Evolutionary conservation across 2,888 invertebrate genomes (phyloP).

Genomic region (Zele albiditarsus): DNA sequence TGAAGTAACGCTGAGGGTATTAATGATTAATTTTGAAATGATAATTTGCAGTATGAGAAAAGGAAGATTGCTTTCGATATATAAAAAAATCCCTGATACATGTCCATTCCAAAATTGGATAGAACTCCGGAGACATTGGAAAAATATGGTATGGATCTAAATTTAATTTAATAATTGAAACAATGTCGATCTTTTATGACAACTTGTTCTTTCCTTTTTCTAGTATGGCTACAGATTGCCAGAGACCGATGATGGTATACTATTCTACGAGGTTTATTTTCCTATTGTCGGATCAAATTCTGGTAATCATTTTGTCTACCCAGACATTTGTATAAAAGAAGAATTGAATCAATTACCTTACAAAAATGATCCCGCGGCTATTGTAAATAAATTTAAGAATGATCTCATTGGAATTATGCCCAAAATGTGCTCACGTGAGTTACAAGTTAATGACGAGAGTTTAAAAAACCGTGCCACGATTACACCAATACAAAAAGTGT

Average conservation of each 20-base stretch:
- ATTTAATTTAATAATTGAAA: background rate
- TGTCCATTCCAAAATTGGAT: conserved; percentile 62
- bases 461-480: background rate
- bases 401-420: conserved; percentile 52
- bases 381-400: conserved; percentile 51
- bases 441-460: conserved; percentile 42
- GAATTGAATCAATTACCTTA: conserved; percentile 48
- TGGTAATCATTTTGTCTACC: conserved; percentile 58
- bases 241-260: conserved; percentile 54
- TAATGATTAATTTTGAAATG: background rate
- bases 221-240: conserved; percentile 69
- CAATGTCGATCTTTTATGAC: background rate
- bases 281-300: conserved; percentile 46
- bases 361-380: conserved; percentile 36
- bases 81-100: conserved; percentile 59
- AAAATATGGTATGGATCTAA: conserved; percentile 65
- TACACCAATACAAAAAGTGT: background rate
- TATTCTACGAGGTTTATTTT: conserved; percentile 65
- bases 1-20: conserved; percentile 25
- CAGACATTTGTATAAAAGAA: conserved; percentile 59
- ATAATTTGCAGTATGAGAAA: conserved; percentile 58
- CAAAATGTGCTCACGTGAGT: conserved; percentile 50
- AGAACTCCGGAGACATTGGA: conserved; percentile 67
- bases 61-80: conserved; percentile 60
- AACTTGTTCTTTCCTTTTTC: conserved; percentile 18